A percentile compares a stretch with the other conserved stretches of the same genome.
Conservation (phyloP, 37 sponge, comb jelly and placozoan species). For the Beroe forskalii region DNA sequence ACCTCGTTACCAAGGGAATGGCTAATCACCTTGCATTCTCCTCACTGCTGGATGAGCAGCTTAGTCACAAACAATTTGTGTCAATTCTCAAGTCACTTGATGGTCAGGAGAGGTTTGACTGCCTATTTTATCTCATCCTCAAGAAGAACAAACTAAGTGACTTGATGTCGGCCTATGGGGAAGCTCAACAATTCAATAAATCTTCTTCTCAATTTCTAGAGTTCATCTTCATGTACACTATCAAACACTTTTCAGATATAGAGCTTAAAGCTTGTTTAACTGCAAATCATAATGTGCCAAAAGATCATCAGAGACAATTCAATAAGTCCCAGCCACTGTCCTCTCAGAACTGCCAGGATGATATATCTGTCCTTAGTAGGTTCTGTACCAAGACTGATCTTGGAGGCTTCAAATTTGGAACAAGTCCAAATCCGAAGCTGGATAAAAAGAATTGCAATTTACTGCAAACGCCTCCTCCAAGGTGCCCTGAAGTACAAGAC, state of each 20-base stretch:
- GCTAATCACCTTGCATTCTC: background rate
- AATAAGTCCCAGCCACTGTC: background rate
- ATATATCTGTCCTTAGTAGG: background rate
- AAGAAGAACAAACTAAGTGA: conserved; percentile 11
- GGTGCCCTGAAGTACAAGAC: background rate
- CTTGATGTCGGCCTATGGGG: conserved; percentile 23
- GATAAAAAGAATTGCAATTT: background rate
- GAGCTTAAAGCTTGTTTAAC: conserved; percentile 9
- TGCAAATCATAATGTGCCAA: background rate
- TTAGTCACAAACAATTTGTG: background rate
- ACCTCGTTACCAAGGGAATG: background rate
- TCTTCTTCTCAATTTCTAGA: background rate
- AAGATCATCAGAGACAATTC: background rate
- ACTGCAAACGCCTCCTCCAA: background rate
- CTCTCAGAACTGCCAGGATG: conserved; percentile 11
- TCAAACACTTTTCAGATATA: conserved; percentile 28
- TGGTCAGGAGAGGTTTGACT: conserved; percentile 20
- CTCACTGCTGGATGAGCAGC: conserved; percentile 3
- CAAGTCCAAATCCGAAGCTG: background rate
- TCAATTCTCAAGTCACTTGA: conserved; percentile 10
- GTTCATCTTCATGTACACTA: conserved; percentile 39
- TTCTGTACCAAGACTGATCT: conserved; percentile 12
- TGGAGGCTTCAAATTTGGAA: background rate
- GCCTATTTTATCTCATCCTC: background rate
- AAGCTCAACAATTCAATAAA: background rate